Percentiles rank a stretch among this genome's conserved stretches.
phyloP scores from a whole-genome alignment of 2,888 invertebrate genomes.

The Caenorhabditis sp. region DNA sequence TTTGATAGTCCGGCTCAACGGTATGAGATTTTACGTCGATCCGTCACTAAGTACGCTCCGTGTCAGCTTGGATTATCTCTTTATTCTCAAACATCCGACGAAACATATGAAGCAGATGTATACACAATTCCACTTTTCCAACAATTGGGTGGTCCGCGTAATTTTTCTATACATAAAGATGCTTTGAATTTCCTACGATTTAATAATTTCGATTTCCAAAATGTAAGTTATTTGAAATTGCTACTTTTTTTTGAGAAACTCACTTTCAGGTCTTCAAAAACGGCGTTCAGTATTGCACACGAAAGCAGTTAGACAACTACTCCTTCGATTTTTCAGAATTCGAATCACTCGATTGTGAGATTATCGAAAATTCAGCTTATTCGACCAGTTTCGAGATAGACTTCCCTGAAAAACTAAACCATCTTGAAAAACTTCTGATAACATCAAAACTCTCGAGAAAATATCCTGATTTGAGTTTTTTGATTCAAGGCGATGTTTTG shows the following conservation, averaged over 20 bases:
- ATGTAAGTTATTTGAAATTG: too few species aligned
- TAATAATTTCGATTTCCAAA: constrained; percentile 20
- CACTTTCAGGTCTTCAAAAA: constrained; percentile 16
- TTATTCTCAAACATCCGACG: constrained; percentile 15
- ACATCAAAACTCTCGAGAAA: not conserved
- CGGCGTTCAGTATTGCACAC: constrained; percentile 26
- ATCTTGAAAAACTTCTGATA: not conserved
- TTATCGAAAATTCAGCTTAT: not conserved
- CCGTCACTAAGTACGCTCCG: constrained; percentile 20
- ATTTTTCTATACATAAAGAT: constrained; percentile 6
- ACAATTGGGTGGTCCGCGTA: constrained; percentile 5
- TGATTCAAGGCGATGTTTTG: not conserved
- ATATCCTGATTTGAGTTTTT: not conserved
- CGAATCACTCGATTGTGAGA: not conserved
- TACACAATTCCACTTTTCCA: constrained; percentile 29
- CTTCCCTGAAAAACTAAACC: not conserved
- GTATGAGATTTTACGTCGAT: constrained; percentile 13
- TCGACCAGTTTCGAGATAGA: not conserved
- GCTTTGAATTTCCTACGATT: constrained; percentile 13
- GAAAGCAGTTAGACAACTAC: constrained; percentile 3
- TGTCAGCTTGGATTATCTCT: constrained; percentile 27
- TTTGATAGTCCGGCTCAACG: constrained; percentile 14
- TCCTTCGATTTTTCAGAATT: not conserved
- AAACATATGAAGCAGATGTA: constrained; percentile 4
- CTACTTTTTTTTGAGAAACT: not conserved